These are phyloP conservation scores for Rotaria socialis DNA, from an alignment of 2,888 invertebrate species.

Conservation along the genomic window DNA sequence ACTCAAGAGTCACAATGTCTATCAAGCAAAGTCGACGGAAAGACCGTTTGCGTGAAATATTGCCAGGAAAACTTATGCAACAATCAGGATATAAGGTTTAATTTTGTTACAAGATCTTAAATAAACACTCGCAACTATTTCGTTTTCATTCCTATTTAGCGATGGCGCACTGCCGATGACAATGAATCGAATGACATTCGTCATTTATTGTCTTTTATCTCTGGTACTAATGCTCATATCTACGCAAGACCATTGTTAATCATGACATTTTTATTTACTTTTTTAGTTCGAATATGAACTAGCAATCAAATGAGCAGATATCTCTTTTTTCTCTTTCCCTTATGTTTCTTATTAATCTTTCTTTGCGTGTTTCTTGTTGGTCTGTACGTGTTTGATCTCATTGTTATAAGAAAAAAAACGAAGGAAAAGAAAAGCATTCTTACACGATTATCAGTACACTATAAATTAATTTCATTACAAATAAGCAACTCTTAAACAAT, in stretches of 20 bases:
- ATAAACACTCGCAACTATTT: too few species aligned
- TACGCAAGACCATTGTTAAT: not conserved
- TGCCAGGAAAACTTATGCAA: not conserved
- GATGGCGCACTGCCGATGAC: not conserved
- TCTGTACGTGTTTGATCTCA: not conserved
- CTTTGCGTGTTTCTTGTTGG: not conserved
- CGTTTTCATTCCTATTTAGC: not conserved
- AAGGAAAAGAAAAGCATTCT: not conserved
- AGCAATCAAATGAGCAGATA: not conserved
- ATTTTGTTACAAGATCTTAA: too few species aligned
- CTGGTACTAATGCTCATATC: not conserved
- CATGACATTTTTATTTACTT: not conserved
- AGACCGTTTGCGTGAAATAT: conserved; percentile 33
- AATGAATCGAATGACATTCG: not conserved
- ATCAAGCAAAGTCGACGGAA: not conserved
- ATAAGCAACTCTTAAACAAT: not conserved
- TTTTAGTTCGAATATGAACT: not conserved
- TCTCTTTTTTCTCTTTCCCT: not conserved
- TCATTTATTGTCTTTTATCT: not conserved
- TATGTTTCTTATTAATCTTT: not conserved
- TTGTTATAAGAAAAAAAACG: not conserved
- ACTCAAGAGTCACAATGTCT: conserved; percentile 5
- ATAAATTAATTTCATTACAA: not conserved
- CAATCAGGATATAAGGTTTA: conserved; percentile 8
- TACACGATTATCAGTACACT: not conserved